Percentiles rank a stretch among this genome's conserved stretches.
phyloP scores from a whole-genome alignment of 2,888 invertebrate genomes.

The Athetis lepigone region DNA sequence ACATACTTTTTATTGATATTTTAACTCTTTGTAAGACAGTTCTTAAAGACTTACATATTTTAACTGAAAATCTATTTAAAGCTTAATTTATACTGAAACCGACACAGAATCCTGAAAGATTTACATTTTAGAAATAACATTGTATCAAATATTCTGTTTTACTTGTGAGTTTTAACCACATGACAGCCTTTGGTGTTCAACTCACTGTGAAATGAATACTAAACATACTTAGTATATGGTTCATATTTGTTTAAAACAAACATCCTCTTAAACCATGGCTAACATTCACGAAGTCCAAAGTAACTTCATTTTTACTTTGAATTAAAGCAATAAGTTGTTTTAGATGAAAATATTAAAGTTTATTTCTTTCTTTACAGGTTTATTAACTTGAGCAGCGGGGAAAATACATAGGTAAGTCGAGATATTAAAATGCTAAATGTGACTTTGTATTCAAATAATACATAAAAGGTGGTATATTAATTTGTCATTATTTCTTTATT shows the following conservation, averaged over 20 bases:
- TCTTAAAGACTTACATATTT: no score
- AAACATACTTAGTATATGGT: background rate
- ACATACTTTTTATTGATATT: no score
- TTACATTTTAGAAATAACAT: background rate
- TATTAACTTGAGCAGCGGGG: conserved; percentile 16
- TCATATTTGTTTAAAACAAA: conserved; percentile 5
- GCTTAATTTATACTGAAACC: no score
- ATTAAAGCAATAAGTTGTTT: conserved; percentile 14
- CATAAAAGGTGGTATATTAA: no score
- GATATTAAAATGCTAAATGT: conserved; percentile 4
- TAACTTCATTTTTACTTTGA: background rate
- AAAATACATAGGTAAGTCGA: conserved; percentile 35
- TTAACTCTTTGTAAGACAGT: no score
- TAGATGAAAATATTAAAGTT: conserved; percentile 3
- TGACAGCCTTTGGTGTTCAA: conserved; percentile 24
- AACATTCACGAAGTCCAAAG: background rate
- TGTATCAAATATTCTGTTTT: background rate
- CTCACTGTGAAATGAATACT: conserved; percentile 31
- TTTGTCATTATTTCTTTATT: no score
- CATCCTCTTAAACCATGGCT: background rate
- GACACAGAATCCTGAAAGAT: no score
- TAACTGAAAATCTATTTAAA: no score
- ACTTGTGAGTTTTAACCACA: background rate
- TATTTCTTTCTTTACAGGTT: conserved; percentile 52
- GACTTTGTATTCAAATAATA: background rate